Base-by-base conservation (phyloP, 2,113 vertebrate genomes). In the Parus major region DNA sequence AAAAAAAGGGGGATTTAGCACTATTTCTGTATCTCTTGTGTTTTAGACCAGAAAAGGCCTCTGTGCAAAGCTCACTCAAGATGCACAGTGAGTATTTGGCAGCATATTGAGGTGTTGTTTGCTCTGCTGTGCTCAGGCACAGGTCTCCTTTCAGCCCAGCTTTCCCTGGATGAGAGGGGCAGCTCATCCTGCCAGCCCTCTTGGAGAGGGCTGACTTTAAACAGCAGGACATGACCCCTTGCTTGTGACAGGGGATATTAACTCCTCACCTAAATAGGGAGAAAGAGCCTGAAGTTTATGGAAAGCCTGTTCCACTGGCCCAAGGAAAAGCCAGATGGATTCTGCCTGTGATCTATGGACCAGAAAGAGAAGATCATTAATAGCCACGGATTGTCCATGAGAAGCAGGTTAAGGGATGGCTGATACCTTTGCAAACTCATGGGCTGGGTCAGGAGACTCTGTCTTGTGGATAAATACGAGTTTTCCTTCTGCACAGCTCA, bases 1-100 rank as follows among this genome's bases (percentile, higher is more conserved):
- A 7, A 3, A 9, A 3, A 3, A 3, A 5, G 4, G 3, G 2
- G 29, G 23, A 68, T 69, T 91, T 75, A 86, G 61, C 36, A 46
- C 22, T 35, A 53, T 73, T 92, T 79, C 80, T 94, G 86, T 93
- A 57, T 92, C 59, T 75, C 82, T 90, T 82, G 60, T 90, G 71
- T 93, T 49, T 90, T 79, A 75, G 70, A 85, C 21, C 78, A 95
- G 84, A 96, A 95, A 95, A 93, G 89, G 69, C 41, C 80, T 82
- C 85, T 88, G 75, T 95, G 87, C 68, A 73, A 15, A 94, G 47
- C 60, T 90, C 92, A 68, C 90, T 95, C 87, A 82, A 88, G 85
- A 91, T 90, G 71, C 95, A 49, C 63, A 66, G 87, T 3, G 87
- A 91, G 90, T 85, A 69, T 88, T 94, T 92, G 93, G 95, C 93